phyloP scores from a whole-genome alignment of 2,888 invertebrate genomes.

The Ectobius pallidus region DNA sequence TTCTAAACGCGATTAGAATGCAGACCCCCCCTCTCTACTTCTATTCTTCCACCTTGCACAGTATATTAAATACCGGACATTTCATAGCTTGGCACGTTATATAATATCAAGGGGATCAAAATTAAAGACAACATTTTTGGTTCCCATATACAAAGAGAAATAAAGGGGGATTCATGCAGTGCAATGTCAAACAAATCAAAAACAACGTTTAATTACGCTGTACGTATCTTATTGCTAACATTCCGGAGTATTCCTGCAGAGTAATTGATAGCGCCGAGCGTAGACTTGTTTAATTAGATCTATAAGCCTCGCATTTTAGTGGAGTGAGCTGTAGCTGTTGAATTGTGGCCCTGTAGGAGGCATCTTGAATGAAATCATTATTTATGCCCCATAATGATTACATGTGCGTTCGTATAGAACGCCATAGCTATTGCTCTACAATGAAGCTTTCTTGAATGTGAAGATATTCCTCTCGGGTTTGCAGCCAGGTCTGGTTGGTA shows the following conservation, averaged over 20 bases:
- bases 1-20: conserved; percentile 32
- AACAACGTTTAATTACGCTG: conserved; percentile 19
- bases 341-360: no score
- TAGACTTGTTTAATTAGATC: not conserved
- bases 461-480: no score
- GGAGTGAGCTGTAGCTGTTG: not conserved
- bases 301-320: not conserved
- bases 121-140: conserved; percentile 8
- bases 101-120: conserved; percentile 1
- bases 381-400: no score
- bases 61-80: conserved; percentile 23
- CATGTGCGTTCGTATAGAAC: no score
- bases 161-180: conserved; percentile 10
- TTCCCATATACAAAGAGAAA: not conserved
- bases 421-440: no score
- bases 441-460: no score
- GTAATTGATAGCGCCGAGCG: conserved; percentile 6
- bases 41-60: not conserved
- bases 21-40: not conserved
- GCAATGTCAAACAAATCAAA: conserved; percentile 22
- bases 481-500: no score
- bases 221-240: conserved; percentile 13
- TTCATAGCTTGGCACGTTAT: conserved; percentile 5
- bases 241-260: conserved; percentile 1
- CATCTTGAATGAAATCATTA: no score